These are phyloP conservation scores for Sakesphorus luctuosus DNA, from an alignment of 2,113 vertebrate genomes.

Conservation along the genomic window DNA sequence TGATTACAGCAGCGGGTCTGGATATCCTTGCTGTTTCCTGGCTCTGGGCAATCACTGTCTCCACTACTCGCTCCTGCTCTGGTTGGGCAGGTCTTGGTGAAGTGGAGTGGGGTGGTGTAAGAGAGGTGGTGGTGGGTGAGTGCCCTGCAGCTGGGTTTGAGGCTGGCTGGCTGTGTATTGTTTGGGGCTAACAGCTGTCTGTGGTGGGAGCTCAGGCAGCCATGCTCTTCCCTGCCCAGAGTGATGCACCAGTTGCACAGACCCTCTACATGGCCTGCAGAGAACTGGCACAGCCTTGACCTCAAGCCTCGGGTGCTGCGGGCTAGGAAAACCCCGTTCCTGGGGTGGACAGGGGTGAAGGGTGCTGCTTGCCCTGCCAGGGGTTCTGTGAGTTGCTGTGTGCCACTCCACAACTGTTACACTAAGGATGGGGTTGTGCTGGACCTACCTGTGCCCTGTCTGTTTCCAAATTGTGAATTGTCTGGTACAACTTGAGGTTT, in stretches of 20 bases:
- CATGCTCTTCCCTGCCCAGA: not conserved
- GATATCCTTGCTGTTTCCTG: not conserved
- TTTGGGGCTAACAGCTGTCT: not conserved
- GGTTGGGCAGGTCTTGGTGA: not conserved
- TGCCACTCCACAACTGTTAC: slow-evolving; percentile 4
- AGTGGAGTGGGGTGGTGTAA: not conserved
- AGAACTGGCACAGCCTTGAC: not conserved
- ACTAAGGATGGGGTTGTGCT: slow-evolving; percentile 24
- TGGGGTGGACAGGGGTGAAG: not conserved
- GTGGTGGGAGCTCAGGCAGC: not conserved
- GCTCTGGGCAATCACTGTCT: not conserved
- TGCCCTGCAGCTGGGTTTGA: not conserved
- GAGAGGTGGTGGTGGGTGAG: not conserved
- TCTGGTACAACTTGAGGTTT: slow-evolving; percentile 58
- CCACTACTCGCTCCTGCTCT: not conserved
- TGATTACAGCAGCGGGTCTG: slow-evolving; percentile 6
- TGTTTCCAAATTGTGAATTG: slow-evolving; percentile 20
- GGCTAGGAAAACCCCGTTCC: not conserved
- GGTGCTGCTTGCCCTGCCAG: not conserved
- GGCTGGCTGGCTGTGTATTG: not conserved
- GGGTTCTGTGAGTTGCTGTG: not conserved
- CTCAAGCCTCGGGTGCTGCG: not conserved
- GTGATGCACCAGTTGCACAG: not conserved
- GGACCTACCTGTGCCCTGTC: not conserved
- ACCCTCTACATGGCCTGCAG: not conserved